These are phyloP conservation scores for Lagorchestes hirsutus DNA, from an alignment of 2,797 vertebrate species.

Conservation along the genomic window DNA sequence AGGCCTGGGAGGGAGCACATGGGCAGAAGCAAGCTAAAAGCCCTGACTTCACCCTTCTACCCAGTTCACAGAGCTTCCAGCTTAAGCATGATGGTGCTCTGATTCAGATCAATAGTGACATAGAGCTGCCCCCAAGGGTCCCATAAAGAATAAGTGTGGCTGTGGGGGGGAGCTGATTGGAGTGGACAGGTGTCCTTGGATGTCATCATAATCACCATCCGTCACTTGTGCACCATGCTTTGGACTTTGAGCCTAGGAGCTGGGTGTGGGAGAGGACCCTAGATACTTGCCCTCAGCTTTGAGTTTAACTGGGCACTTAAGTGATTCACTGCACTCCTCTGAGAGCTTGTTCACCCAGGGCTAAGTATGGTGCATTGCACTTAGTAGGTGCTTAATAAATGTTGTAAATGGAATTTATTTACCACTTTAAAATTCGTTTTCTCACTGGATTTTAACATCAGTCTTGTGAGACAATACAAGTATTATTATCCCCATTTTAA, in stretches of 20 bases:
- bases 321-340: not conserved
- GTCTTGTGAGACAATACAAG: not conserved
- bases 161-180: not conserved
- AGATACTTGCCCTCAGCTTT: not conserved
- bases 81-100: not conserved
- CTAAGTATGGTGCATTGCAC: not conserved
- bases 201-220: not conserved
- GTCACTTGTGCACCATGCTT: not conserved
- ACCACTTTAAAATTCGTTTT: not conserved
- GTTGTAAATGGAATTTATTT: not conserved
- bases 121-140: not conserved
- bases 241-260: not conserved
- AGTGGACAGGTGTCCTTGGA: not conserved
- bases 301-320: not conserved
- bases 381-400: not conserved
- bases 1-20: not conserved
- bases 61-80: not conserved
- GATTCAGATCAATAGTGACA: not conserved
- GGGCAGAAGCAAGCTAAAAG: not conserved
- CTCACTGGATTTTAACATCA: not conserved
- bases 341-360: not conserved
- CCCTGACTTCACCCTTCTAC: not conserved
- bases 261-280: not conserved
- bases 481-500: not conserved
- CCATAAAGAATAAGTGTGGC: not conserved